Conservation (phyloP, 2,113 vertebrate genomes). For the Rhinoptilus africanus region DNA sequence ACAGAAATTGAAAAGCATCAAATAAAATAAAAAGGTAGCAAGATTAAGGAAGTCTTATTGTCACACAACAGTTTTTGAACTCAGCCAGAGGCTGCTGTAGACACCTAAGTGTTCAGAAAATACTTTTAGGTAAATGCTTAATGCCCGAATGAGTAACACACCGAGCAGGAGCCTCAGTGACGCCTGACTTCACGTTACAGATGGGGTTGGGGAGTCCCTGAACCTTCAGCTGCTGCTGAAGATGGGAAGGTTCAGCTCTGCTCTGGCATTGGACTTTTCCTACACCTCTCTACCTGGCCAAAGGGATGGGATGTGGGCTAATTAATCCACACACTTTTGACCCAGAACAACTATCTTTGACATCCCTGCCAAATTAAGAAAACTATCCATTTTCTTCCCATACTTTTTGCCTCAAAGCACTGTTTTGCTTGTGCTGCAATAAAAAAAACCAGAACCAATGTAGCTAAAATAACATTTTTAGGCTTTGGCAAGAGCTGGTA, state of each 20-base stretch:
- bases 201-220: neutral
- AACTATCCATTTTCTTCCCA: neutral
- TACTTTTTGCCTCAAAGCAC: neutral
- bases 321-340: neutral
- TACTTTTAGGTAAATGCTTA: neutral
- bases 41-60: neutral
- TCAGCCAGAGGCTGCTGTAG: neutral
- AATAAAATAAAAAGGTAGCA: neutral
- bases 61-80: neutral
- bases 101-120: neutral
- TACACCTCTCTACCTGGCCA: neutral
- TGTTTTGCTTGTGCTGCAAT: neutral
- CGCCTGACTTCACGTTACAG: neutral
- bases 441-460: neutral
- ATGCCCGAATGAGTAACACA: neutral
- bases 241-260: neutral
- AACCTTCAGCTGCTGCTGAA: neutral
- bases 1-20: neutral
- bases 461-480: neutral
- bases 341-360: neutral
- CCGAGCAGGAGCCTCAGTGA: neutral
- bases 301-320: neutral
- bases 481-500: neutral
- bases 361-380: neutral
- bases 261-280: neutral